Conservation (phyloP, 2,113 vertebrate species). For the Erythrocercus mccallii region DNA sequence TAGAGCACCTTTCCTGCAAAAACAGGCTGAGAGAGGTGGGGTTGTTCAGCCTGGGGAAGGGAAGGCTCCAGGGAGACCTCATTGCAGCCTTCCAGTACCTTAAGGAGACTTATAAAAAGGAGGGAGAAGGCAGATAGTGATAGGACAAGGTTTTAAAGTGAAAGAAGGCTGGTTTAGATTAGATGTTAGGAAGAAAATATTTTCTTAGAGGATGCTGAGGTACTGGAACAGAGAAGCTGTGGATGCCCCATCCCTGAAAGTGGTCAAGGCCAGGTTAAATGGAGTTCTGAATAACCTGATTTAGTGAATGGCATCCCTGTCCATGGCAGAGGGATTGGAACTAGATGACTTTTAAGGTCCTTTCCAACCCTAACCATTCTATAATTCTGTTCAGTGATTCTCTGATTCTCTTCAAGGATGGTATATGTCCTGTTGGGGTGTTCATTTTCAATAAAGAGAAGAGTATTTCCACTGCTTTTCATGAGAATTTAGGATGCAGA, state of each 20-base stretch:
- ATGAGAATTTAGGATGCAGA: neutral
- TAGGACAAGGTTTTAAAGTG: neutral
- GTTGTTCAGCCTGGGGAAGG: neutral
- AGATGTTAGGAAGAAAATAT: neutral
- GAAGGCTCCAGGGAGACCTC: neutral
- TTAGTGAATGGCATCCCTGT: neutral
- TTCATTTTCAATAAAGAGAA: neutral
- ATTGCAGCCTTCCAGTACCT: neutral
- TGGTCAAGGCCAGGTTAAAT: neutral
- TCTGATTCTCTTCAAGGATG: neutral
- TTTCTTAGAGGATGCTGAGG: neutral
- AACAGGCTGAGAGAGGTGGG: neutral
- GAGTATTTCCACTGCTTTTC: neutral
- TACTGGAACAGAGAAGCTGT: neutral
- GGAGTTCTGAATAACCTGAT: neutral
- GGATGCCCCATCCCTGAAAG: neutral
- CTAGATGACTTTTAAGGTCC: neutral
- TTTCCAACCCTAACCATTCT: neutral
- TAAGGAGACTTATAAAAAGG: neutral
- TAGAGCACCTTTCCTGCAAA: neutral
- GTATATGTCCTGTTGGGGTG: neutral
- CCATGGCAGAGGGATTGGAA: neutral
- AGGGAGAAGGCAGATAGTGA: neutral
- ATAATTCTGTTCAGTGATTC: neutral
- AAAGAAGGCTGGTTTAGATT: neutral